Conservation (phyloP, 1,140 invertebrate genomes). For the Nomia melanderi region DNA sequence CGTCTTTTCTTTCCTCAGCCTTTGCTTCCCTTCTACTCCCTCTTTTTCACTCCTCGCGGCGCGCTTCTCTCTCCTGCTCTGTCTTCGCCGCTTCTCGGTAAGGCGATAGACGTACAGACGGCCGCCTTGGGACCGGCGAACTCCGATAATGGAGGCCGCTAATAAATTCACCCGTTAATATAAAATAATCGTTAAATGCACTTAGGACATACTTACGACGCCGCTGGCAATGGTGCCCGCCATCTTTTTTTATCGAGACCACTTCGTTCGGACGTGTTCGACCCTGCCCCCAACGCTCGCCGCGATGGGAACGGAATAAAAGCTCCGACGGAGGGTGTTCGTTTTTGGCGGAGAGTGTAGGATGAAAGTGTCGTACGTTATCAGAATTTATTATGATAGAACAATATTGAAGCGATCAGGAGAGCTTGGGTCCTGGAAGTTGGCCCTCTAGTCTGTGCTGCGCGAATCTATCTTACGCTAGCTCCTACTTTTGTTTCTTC, state of each 20-base stretch:
- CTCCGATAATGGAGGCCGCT: slow-evolving; percentile 78
- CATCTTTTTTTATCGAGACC: slow-evolving; percentile 75
- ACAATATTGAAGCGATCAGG: slow-evolving; percentile 2
- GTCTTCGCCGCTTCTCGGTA: slow-evolving; percentile 49
- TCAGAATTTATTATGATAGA: slow-evolving; percentile 6
- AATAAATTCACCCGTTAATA: slow-evolving; percentile 80
- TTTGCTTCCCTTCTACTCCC: neutral
- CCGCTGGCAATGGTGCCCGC: slow-evolving; percentile 68
- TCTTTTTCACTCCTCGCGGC: slow-evolving; percentile 19
- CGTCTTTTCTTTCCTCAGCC: neutral
- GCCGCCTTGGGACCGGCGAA: slow-evolving; percentile 65
- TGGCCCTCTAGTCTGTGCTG: no score
- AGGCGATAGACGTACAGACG: slow-evolving; percentile 67
- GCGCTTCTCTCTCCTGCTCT: slow-evolving; percentile 22
- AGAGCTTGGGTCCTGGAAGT: neutral
- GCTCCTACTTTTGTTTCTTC: no score
- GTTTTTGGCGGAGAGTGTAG: neutral
- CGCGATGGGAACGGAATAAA: slow-evolving; percentile 14
- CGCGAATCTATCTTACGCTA: no score
- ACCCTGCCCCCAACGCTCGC: slow-evolving; percentile 1
- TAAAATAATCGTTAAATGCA: slow-evolving; percentile 81
- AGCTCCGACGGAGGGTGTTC: neutral
- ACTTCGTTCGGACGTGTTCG: slow-evolving; percentile 65
- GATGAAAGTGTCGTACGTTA: slow-evolving; percentile 1
- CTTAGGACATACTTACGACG: slow-evolving; percentile 77